A percentile compares a stretch with the other conserved stretches of the same genome.
phyloP scores from a whole-genome alignment of 2,797 vertebrate genomes.

The Amniataba percoides region DNA sequence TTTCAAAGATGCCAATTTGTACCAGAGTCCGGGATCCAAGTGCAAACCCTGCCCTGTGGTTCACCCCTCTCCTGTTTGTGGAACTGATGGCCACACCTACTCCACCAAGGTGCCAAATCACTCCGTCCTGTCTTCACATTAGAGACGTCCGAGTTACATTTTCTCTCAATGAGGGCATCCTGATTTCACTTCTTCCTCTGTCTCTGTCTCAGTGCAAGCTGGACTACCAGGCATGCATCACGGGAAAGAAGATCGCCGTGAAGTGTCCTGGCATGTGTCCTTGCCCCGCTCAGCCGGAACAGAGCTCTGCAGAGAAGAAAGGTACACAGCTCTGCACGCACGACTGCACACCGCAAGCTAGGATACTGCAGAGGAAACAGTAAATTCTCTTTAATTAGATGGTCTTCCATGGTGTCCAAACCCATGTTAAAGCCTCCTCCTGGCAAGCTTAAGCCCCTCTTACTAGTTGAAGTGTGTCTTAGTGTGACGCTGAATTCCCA shows the following conservation, averaged over 20 bases:
- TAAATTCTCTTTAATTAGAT: conserved; percentile 30
- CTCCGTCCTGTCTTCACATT: background rate
- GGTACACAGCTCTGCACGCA: conserved; percentile 78
- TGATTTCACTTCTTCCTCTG: conserved; percentile 53
- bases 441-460: conserved; percentile 25
- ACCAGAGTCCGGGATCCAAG: conserved; percentile 87
- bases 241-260: conserved; percentile 92
- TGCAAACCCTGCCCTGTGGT: conserved; percentile 93
- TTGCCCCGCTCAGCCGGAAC: conserved; percentile 85
- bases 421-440: conserved; percentile 6
- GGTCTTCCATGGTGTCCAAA: conserved; percentile 20
- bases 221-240: conserved; percentile 96
- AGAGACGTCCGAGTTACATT: conserved; percentile 10
- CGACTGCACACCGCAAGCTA: conserved; percentile 23
- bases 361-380: conserved; percentile 19
- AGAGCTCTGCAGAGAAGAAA: conserved; percentile 86
- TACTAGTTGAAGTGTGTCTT: conserved; percentile 1
- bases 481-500: background rate
- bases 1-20: conserved; percentile 90
- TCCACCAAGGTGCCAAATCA: conserved; percentile 90
- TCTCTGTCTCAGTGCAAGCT: conserved; percentile 91
- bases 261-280: conserved; percentile 94
- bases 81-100: conserved; percentile 94
- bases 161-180: conserved; percentile 38
- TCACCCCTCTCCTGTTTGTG: conserved; percentile 91